Base-by-base conservation (phyloP, 1,140 invertebrate genomes). In the Rhyzopertha dominica region DNA sequence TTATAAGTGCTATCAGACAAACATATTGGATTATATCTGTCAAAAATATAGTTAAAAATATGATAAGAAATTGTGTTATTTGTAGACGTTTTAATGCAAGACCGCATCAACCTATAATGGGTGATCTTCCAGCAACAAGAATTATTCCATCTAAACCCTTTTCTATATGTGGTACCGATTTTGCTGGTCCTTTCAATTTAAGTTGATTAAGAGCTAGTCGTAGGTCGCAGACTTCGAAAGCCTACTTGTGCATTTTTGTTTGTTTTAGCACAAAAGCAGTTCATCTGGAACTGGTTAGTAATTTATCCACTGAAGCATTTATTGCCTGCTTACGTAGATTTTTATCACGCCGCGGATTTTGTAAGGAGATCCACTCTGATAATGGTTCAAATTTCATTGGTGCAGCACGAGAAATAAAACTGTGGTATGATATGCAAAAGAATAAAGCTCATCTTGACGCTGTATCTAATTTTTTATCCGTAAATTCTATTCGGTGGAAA, bases 31-130 rank as follows among this genome's bases (percentile, higher is more conserved):
- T n/a, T n/a, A n/a, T n/a, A n/a, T n/a, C n/a, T n/a, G n/a, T n/a
- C n/a, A n/a, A n/a, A n/a, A n/a, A n/a, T n/a, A n/a, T n/a, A n/a
- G n/a, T n/a, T n/a, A n/a, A n/a, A n/a, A n/a, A n/a, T n/a, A n/a
- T n/a, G n/a, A n/a, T n/a, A n/a, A n/a, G n/a, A n/a, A n/a, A n/a
- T n/a, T n/a, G n/a, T n/a, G n/a, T n/a, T n/a, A n/a, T n/a, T n/a
- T n/a, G n/a, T n/a, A n/a, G n/a, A n/a, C n/a, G n/a, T n/a, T n/a
- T n/a, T n/a, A n/a, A n/a, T n/a, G n/a, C n/a, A n/a, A n/a, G n/a
- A n/a, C n/a, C n/a, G n/a, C n/a, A n/a, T n/a, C n/a, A n/a, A n/a
- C 24, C 34, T 22, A 3, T 32, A 41, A 68, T 69, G 67, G 61
- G 61, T 17, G 47, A 65, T 17, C 40, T 70, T 1, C 67, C 65